Conservation (phyloP, 2,797 vertebrate genomes). For the Neomorphus geoffroyi region DNA sequence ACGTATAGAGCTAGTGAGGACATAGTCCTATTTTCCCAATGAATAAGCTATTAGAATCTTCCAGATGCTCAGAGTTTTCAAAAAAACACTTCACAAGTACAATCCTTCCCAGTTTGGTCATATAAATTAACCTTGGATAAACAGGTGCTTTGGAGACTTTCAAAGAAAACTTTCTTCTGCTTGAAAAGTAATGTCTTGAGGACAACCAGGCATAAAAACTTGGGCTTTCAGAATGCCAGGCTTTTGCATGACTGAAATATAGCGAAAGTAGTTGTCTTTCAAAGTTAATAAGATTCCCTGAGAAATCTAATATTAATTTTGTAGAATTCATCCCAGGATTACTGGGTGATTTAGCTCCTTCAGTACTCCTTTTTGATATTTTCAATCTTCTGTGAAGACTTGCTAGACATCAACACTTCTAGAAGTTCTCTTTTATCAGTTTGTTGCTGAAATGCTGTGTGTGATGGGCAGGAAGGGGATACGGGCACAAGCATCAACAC, state of each 20-base stretch:
- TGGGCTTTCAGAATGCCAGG: neutral
- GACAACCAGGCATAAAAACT: neutral
- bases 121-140: neutral
- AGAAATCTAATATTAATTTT: neutral
- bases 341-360: neutral
- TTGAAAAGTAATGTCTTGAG: neutral
- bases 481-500: neutral
- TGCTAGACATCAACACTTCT: neutral
- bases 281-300: neutral
- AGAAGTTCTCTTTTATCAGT: neutral
- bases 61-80: neutral
- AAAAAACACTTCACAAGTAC: neutral
- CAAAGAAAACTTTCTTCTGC: neutral
- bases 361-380: neutral
- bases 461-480: fast-evolving
- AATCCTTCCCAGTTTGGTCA: neutral
- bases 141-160: neutral
- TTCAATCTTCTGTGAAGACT: neutral
- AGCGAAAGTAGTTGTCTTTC: neutral
- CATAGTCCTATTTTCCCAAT: neutral
- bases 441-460: neutral
- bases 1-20: neutral
- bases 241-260: neutral
- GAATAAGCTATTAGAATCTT: neutral
- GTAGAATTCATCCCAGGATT: neutral